phyloP scores from a whole-genome alignment of 2,113 vertebrate genomes.

The Toxostoma redivivum region DNA sequence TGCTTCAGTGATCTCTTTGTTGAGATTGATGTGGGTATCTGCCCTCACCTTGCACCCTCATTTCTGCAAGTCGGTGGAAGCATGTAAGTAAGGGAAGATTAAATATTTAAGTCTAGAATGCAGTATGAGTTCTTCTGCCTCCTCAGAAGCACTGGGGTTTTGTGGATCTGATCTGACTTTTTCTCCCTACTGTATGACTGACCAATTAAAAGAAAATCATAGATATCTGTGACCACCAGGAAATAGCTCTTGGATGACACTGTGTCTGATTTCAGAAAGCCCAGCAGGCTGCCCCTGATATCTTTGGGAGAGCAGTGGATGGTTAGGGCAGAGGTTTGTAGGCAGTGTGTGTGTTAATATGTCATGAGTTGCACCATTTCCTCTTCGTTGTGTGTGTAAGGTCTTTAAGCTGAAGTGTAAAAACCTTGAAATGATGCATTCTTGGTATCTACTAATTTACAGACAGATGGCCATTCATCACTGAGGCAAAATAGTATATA shows the following conservation, averaged over 20 bases:
- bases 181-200: background rate
- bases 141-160: background rate
- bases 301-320: background rate
- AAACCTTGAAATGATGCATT: background rate
- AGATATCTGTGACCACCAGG: background rate
- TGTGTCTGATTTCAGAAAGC: background rate
- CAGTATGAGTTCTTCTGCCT: background rate
- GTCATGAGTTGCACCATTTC: background rate
- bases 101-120: conserved; percentile 21
- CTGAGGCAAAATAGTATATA: background rate
- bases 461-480: background rate
- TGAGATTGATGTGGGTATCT: background rate
- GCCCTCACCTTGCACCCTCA: background rate
- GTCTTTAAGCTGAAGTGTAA: background rate
- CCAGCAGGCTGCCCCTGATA: background rate
- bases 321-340: background rate
- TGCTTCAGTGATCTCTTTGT: background rate
- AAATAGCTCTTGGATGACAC: background rate
- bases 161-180: background rate
- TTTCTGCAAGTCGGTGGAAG: background rate
- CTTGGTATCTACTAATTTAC: background rate
- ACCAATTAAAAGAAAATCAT: background rate
- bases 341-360: background rate
- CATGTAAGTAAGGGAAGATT: background rate
- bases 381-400: background rate